These are phyloP conservation scores for Pocillopora meandrina DNA, from an alignment of 92 coral and sea anemone genomes.

Conservation along the genomic window DNA sequence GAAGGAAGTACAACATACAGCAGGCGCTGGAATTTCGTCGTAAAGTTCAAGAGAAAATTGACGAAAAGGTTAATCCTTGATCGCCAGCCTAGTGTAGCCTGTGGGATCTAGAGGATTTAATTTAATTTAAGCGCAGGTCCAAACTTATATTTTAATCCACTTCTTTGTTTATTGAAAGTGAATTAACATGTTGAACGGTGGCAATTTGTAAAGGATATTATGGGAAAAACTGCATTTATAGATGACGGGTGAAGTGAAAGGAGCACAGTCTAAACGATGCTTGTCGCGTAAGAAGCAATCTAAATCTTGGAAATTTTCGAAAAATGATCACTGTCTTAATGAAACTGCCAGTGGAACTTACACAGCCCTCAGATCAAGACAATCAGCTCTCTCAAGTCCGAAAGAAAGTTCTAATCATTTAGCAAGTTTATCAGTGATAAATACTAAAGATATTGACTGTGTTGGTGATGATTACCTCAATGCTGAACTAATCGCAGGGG, in stretches of 20 bases:
- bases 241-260: conserved; percentile 44
- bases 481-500: not conserved
- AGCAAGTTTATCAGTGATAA: not conserved
- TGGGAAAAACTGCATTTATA: conserved; percentile 18
- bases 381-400: not conserved
- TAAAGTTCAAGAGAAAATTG: conserved; percentile 72
- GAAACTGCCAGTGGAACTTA: not conserved
- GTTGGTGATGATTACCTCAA: not conserved
- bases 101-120: not conserved
- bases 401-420: not conserved
- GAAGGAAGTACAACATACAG: conserved; percentile 68
- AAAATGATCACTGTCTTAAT: not conserved
- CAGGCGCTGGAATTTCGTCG: conserved; percentile 84
- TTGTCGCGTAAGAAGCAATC: conserved; percentile 45
- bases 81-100: not conserved
- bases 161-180: not conserved
- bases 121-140: not conserved
- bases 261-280: conserved; percentile 25
- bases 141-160: not conserved
- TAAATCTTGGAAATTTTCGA: conserved; percentile 3
- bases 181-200: not conserved
- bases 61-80: conserved; percentile 44
- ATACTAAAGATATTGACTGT: not conserved
- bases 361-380: conserved; percentile 19
- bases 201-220: not conserved